phyloP scores from a whole-genome alignment of 2,113 vertebrate genomes.

The Emydura subglobosa region DNA sequence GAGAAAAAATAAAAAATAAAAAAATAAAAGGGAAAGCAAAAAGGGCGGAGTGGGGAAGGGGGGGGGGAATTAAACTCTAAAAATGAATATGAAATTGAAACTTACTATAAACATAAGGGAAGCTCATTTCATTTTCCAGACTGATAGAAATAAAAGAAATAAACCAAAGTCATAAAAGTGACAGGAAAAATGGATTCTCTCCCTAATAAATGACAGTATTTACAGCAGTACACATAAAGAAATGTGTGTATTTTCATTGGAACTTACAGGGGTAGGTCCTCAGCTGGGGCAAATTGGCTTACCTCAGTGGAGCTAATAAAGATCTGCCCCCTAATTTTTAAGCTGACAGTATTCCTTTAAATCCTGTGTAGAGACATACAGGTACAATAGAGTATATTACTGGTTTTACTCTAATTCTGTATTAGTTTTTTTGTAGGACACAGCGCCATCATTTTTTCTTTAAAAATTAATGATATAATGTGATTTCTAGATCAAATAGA shows the following conservation, averaged over 20 bases:
- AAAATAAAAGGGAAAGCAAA: background rate
- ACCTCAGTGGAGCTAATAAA: rapidly evolving
- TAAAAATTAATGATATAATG: background rate
- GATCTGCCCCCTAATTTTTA: background rate
- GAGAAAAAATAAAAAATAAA: background rate
- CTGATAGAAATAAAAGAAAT: background rate
- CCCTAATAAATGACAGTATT: rapidly evolving
- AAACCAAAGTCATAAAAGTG: background rate
- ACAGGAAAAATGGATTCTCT: background rate
- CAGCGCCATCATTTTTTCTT: background rate
- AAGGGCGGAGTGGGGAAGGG: background rate
- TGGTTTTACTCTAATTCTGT: rapidly evolving
- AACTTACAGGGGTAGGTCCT: background rate
- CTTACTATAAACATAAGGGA: background rate
- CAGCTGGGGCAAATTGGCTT: background rate
- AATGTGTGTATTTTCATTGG: rapidly evolving
- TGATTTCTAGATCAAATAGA: background rate
- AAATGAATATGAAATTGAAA: background rate
- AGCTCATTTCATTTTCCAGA: background rate
- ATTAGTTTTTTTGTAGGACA: background rate
- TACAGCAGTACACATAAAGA: background rate
- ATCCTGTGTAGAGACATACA: rapidly evolving
- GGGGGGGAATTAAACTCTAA: background rate
- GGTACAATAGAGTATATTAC: background rate
- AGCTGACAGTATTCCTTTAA: background rate